Evolutionary conservation across 2,797 vertebrate genomes (phyloP).

Genomic region (Trachops cirrhosus): DNA sequence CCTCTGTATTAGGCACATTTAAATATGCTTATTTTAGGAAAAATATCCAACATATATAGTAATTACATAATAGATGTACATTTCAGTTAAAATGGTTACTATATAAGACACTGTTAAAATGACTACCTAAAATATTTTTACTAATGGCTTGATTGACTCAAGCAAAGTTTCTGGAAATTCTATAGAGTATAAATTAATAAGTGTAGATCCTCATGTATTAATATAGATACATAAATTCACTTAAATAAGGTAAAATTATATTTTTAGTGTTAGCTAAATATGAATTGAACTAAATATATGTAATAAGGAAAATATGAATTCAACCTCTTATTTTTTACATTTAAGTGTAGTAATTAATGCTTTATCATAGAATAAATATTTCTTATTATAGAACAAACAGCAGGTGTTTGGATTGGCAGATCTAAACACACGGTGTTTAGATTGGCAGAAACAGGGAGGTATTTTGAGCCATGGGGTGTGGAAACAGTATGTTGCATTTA

Average conservation of each 20-base stretch:
- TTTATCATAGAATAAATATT: background rate
- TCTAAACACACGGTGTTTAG: background rate
- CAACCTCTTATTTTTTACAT: background rate
- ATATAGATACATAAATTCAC: background rate
- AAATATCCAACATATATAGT: background rate
- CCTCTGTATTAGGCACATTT: background rate
- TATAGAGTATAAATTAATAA: background rate
- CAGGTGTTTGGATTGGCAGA: background rate
- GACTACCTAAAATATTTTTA: background rate
- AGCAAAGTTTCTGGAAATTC: slow-evolving; percentile 2
- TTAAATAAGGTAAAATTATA: background rate
- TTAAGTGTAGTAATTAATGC: background rate
- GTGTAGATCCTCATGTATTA: background rate
- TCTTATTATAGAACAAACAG: background rate
- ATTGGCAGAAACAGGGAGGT: background rate
- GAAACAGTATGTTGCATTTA: background rate
- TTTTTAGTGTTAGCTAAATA: background rate
- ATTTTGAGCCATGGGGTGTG: background rate
- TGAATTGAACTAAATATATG: background rate
- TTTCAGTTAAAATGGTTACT: background rate
- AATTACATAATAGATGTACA: background rate
- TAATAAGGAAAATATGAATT: slow-evolving; percentile 11
- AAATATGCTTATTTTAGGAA: background rate
- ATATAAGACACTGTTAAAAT: background rate
- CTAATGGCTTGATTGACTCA: background rate